Evolutionary conservation across 2,888 invertebrate species (phyloP).

Genomic region (Eupithecia dodoneata): DNA sequence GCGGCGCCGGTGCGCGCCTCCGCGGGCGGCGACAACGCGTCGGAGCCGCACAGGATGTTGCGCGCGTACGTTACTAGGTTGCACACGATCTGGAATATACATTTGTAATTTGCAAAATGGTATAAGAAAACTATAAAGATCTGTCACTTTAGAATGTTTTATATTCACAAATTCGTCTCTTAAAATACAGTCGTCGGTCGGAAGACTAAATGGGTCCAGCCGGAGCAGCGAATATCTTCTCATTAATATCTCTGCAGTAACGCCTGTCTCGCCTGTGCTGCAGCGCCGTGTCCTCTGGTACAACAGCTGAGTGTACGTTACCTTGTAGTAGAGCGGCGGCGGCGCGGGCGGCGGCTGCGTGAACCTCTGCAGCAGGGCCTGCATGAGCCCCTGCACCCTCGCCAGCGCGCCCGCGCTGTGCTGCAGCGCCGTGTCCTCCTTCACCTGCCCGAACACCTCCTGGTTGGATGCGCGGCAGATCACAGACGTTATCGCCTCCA

Average conservation of each 20-base stretch:
- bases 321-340: conserved; percentile 52
- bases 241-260: no score
- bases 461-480: conserved; percentile 87
- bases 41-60: conserved; percentile 85
- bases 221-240: no score
- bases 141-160: no score
- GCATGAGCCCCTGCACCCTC: conserved; percentile 89
- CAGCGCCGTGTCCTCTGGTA: no score
- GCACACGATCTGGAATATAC: conserved; percentile 81
- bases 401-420: conserved; percentile 84
- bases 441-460: conserved; percentile 65
- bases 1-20: conserved; percentile 65
- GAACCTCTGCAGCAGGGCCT: conserved; percentile 90
- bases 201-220: background rate
- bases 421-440: conserved; percentile 68
- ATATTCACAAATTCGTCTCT: no score
- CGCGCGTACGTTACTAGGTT: conserved; percentile 89
- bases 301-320: background rate
- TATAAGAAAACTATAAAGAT: no score
- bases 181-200: no score
- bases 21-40: conserved; percentile 61
- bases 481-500: conserved; percentile 90
- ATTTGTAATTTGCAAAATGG: background rate
- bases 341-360: conserved; percentile 66
- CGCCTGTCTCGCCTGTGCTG: no score